Percentiles rank a stretch among this genome's conserved stretches.
Conservation (phyloP, 1,140 invertebrate species). For the Cydia splendana region DNA sequence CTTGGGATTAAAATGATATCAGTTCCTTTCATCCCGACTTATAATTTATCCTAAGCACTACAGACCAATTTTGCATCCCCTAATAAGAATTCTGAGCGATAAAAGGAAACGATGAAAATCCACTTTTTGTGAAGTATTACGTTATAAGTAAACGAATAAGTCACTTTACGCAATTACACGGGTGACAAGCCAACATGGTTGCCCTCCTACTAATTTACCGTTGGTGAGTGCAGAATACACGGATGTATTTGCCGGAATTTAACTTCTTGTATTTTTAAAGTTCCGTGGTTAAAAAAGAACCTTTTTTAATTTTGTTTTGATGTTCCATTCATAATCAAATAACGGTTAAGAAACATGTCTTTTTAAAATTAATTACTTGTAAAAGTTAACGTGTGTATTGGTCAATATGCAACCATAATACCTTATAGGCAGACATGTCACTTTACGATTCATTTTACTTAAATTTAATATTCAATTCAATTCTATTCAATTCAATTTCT, state of each 20-base stretch:
- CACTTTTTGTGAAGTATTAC: not conserved
- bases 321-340: too few species aligned
- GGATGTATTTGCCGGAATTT: not conserved
- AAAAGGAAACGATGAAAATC: not conserved
- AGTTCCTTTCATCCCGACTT: not conserved
- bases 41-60: not conserved
- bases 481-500: too few species aligned
- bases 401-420: too few species aligned
- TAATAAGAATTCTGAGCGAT: not conserved
- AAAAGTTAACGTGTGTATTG: too few species aligned
- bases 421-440: too few species aligned
- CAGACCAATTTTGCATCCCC: not conserved
- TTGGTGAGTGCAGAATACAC: conserved; percentile 1
- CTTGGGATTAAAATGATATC: not conserved
- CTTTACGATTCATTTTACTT: too few species aligned
- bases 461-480: too few species aligned
- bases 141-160: conserved; percentile 7
- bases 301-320: too few species aligned
- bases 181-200: conserved; percentile 11
- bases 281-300: too few species aligned
- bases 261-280: too few species aligned
- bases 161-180: conserved; percentile 22
- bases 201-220: not conserved
- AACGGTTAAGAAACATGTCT: too few species aligned
- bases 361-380: too few species aligned